Percentiles rank a stretch among this genome's conserved stretches.
Evolutionary conservation across 1,140 invertebrate genomes (phyloP).

Genomic region (Drosophila bocki): DNA sequence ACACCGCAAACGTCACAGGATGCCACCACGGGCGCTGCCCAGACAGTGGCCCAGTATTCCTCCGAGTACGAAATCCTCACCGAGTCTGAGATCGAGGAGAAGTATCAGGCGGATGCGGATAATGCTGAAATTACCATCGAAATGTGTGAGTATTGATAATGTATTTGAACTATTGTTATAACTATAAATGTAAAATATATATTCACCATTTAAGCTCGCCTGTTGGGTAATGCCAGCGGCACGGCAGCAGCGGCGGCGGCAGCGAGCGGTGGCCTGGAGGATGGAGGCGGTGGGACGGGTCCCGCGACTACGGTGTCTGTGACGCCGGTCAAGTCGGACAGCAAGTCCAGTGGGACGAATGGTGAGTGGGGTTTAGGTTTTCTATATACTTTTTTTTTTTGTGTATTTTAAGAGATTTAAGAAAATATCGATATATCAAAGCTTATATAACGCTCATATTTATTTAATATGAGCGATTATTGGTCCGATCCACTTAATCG

Average conservation of each 20-base stretch:
- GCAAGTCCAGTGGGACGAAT: slow-evolving; percentile 60
- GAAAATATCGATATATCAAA: not conserved
- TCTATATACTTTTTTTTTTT: no score
- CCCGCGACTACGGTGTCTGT: slow-evolving; percentile 62
- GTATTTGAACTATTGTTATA: not conserved
- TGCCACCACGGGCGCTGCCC: slow-evolving; percentile 61
- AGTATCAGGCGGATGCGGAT: slow-evolving; percentile 76
- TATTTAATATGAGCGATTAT: not conserved
- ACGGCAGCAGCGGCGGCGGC: slow-evolving; percentile 13
- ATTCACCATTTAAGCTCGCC: slow-evolving; percentile 46
- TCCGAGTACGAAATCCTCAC: slow-evolving; percentile 85
- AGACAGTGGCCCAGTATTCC: slow-evolving; percentile 79
- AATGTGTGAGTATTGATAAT: slow-evolving; percentile 65
- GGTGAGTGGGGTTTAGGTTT: slow-evolving; percentile 44
- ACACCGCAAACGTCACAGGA: slow-evolving; percentile 81
- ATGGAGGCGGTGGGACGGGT: slow-evolving; percentile 39
- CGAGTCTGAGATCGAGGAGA: slow-evolving; percentile 84
- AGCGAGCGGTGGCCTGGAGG: slow-evolving; percentile 56
- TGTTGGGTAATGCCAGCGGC: slow-evolving; percentile 61
- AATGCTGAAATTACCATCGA: slow-evolving; percentile 81
- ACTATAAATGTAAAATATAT: not conserved
- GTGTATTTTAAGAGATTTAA: not conserved
- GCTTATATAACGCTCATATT: no score
- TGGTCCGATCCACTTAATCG: not conserved
- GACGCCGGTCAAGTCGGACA: slow-evolving; percentile 72